A percentile compares a stretch with the other conserved stretches of the same genome.
Evolutionary conservation across 2,797 vertebrate genomes (phyloP).

Genomic region (Argentina silus): DNA sequence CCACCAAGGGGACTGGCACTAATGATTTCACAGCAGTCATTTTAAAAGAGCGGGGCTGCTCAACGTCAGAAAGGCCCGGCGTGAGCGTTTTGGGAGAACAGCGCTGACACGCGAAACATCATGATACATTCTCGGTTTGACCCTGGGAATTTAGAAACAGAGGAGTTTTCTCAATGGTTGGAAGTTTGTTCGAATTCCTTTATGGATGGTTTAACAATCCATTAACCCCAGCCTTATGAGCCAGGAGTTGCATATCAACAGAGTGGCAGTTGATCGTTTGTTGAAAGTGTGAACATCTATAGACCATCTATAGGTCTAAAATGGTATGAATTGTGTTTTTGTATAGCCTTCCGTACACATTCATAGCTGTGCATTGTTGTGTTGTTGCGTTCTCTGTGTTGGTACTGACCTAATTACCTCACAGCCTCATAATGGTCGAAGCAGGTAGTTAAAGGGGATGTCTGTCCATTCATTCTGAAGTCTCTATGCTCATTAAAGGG

Average conservation of each 20-base stretch:
- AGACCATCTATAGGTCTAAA: not conserved
- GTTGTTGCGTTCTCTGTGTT: conserved; percentile 61
- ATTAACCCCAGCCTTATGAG: no score
- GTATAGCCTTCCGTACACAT: not conserved
- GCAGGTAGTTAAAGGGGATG: conserved; percentile 70
- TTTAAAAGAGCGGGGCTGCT: conserved; percentile 68
- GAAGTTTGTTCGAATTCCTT: not conserved
- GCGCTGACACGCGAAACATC: conserved; percentile 64
- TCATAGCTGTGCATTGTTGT: not conserved
- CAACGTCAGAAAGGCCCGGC: conserved; percentile 53
- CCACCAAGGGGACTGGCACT: conserved; percentile 63
- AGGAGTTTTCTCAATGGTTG: not conserved
- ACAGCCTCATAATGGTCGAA: conserved; percentile 64
- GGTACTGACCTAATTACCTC: conserved; percentile 63
- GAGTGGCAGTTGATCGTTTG: not conserved
- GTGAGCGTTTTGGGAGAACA: not conserved
- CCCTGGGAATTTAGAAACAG: not conserved
- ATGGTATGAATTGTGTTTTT: not conserved
- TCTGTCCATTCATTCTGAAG: conserved; percentile 69
- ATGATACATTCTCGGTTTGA: conserved; percentile 9
- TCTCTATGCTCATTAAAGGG: conserved; percentile 67
- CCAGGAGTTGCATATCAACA: no score
- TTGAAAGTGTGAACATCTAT: not conserved
- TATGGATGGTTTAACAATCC: no score
- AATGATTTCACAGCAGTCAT: conserved; percentile 69